phyloP scores from a whole-genome alignment of 2,888 invertebrate genomes.

The Nephrotoma flavescens region DNA sequence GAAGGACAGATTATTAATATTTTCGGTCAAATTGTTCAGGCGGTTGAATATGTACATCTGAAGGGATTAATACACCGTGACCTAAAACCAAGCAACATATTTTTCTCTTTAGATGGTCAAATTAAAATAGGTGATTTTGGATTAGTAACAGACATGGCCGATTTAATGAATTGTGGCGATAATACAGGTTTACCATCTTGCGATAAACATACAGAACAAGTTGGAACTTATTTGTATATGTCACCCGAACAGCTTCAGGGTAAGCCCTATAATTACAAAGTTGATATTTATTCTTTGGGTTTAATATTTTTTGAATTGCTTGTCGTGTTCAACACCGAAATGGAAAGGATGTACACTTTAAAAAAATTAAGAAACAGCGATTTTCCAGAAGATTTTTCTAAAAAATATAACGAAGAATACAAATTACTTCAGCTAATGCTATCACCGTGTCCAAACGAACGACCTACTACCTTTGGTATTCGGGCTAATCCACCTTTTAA shows the following conservation, averaged over 20 bases:
- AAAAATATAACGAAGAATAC: constrained; percentile 49
- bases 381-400: constrained; percentile 54
- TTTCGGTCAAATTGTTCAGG: constrained; percentile 83
- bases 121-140: constrained; percentile 98
- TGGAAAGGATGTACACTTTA: constrained; percentile 66
- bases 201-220: constrained; percentile 46
- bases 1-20: constrained; percentile 43
- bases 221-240: constrained; percentile 92
- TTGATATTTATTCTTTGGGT: constrained; percentile 90
- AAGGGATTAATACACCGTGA: constrained; percentile 91
- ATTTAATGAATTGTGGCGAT: constrained; percentile 32
- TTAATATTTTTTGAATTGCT: constrained; percentile 87
- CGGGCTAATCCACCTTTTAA: constrained; percentile 41
- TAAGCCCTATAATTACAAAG: constrained; percentile 70
- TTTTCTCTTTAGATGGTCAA: constrained; percentile 79
- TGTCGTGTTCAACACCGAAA: constrained; percentile 77
- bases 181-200: constrained; percentile 23
- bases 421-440: constrained; percentile 63
- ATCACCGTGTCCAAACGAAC: constrained; percentile 48
- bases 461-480: constrained; percentile 65
- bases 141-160: constrained; percentile 78
- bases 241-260: constrained; percentile 84
- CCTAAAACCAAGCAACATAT: constrained; percentile 87
- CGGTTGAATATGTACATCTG: constrained; percentile 90
- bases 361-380: constrained; percentile 45